phyloP scores from a whole-genome alignment of 2,888 invertebrate genomes.

The Thymelicus lineola region DNA sequence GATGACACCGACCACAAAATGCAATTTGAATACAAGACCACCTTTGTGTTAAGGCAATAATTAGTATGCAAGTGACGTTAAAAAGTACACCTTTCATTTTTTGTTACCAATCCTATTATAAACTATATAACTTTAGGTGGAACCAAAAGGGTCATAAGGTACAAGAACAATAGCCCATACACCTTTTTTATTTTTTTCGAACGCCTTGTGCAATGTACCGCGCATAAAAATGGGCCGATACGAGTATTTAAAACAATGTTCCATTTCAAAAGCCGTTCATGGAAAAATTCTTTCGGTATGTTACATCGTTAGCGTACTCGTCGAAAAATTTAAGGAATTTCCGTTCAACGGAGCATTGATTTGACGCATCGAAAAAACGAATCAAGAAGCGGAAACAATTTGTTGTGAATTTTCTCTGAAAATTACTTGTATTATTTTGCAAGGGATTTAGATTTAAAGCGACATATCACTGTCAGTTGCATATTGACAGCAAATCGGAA shows the following conservation, averaged over 20 bases:
- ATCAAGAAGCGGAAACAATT: background rate
- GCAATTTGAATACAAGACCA: constrained; percentile 14
- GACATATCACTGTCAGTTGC: too few species aligned
- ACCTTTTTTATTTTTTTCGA: constrained; percentile 16
- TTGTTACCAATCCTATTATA: constrained; percentile 17
- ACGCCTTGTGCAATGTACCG: constrained; percentile 19
- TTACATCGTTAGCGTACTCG: background rate
- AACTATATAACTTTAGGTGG: background rate
- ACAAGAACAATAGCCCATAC: constrained; percentile 27
- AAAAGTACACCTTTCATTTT: constrained; percentile 24
- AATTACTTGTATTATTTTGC: too few species aligned
- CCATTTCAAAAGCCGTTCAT: constrained; percentile 20
- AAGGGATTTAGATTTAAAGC: too few species aligned
- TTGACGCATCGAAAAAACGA: background rate
- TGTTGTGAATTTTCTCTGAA: too few species aligned
- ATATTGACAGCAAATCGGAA: too few species aligned
- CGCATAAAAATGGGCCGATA: constrained; percentile 29
- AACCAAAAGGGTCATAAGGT: constrained; percentile 25
- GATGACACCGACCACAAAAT: constrained; percentile 22
- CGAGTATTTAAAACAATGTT: constrained; percentile 32
- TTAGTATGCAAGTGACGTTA: constrained; percentile 34
- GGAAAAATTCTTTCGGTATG: constrained; percentile 12
- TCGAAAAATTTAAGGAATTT: background rate
- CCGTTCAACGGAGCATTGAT: background rate
- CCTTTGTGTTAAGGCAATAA: constrained; percentile 25